Evolutionary conservation across 2,797 vertebrate species (phyloP).

Genomic region (Pangasius krempfi): DNA sequence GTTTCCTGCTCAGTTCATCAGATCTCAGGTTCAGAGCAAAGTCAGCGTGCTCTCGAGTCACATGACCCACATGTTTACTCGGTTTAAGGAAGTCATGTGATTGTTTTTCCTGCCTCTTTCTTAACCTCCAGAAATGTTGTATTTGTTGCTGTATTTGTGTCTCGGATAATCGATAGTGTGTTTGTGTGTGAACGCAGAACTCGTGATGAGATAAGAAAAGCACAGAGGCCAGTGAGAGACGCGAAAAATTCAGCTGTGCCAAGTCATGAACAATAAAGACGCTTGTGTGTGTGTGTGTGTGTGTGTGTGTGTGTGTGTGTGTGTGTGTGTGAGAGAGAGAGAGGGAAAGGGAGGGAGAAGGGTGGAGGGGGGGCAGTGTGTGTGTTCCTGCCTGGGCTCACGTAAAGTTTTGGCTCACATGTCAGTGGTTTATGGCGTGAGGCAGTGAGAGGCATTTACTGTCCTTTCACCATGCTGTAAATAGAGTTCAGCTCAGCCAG

Average conservation of each 20-base stretch:
- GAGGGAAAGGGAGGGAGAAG: accelerated
- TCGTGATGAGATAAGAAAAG: neutral
- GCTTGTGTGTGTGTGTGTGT: constrained; percentile 10
- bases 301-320: constrained; percentile 15
- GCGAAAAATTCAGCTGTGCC: constrained; percentile 5
- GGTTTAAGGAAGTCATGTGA: constrained; percentile 51
- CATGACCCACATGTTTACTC: constrained; percentile 61
- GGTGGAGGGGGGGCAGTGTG: neutral
- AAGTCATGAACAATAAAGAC: constrained; percentile 14
- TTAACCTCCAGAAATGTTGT: neutral
- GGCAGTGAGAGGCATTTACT: constrained; percentile 53
- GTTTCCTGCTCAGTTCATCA: constrained; percentile 29
- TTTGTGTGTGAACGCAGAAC: constrained; percentile 11
- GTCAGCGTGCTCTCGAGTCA: constrained; percentile 17
- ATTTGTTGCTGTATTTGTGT: neutral
- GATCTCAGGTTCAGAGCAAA: neutral
- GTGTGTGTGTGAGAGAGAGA: neutral
- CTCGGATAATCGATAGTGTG: neutral
- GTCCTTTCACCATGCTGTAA: constrained; percentile 63
- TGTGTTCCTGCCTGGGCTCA: constrained; percentile 57
- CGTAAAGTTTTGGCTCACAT: constrained; percentile 49
- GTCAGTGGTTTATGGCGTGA: constrained; percentile 10
- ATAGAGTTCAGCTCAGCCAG: constrained; percentile 36
- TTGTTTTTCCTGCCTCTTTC: constrained; percentile 19
- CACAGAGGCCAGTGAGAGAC: neutral